A percentile compares a stretch with the other conserved stretches of the same genome.
Conservation (phyloP, 1,140 invertebrate species). For the Ostrea denselamellosa region DNA sequence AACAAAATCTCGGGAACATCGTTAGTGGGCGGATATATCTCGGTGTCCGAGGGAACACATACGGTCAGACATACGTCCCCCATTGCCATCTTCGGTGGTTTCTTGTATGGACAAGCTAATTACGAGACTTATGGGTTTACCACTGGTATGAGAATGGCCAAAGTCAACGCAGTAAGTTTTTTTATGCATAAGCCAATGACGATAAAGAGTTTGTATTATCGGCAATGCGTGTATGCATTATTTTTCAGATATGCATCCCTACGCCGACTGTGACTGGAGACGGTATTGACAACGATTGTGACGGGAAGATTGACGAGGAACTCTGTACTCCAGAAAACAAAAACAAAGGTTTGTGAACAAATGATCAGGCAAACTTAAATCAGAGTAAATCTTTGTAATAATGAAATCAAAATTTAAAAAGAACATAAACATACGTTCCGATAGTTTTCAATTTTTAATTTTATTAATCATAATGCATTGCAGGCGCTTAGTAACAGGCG, state of each 20-base stretch:
- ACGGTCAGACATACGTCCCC: conserved; percentile 58
- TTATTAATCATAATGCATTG: too few relatives aligned
- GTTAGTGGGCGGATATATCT: conserved; percentile 51
- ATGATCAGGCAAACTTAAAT: background rate
- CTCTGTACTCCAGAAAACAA: conserved; percentile 45
- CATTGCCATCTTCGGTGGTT: conserved; percentile 60
- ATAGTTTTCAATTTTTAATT: too few relatives aligned
- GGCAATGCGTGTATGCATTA: background rate
- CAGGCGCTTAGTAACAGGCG: too few relatives aligned
- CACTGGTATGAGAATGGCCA: conserved; percentile 58
- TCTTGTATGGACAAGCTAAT: conserved; percentile 59
- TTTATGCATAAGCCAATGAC: background rate
- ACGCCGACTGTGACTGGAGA: conserved; percentile 41
- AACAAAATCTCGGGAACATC: conserved; percentile 53
- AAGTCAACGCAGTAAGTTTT: conserved; percentile 57
- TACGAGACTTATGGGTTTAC: conserved; percentile 64
- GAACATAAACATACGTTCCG: too few relatives aligned
- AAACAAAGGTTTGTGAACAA: background rate
- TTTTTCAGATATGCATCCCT: conserved; percentile 39
- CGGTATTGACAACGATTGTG: conserved; percentile 54
- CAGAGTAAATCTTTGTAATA: background rate
- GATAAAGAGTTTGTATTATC: background rate
- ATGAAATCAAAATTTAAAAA: too few relatives aligned
- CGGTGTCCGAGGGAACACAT: conserved; percentile 54
- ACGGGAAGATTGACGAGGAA: conserved; percentile 51